phyloP scores from a whole-genome alignment of 2,888 invertebrate species.

The Mactromeris polynyma region DNA sequence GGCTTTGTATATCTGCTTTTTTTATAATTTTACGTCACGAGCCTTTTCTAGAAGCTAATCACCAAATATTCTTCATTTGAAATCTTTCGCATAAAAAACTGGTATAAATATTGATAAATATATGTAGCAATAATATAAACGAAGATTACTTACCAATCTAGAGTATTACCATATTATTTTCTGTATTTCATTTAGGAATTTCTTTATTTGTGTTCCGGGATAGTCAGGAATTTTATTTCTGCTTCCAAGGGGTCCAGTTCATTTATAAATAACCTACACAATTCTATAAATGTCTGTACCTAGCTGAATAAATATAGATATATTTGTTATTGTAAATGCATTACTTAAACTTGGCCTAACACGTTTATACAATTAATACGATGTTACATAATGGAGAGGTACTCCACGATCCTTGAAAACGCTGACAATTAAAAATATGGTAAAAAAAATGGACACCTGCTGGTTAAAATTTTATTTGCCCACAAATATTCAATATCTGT shows the following conservation, averaged over 20 bases:
- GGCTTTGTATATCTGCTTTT: too few species aligned
- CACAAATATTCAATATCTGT: background rate
- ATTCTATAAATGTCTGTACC: background rate
- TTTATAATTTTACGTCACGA: too few species aligned
- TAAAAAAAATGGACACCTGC: conserved; percentile 28
- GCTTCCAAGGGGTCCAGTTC: background rate
- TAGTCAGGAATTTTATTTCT: background rate
- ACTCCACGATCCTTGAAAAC: background rate
- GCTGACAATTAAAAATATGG: background rate
- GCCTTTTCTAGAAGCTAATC: too few species aligned
- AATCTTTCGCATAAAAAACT: too few species aligned
- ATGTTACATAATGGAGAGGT: background rate
- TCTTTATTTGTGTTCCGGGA: background rate
- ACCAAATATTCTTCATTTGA: too few species aligned
- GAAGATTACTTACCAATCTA: too few species aligned
- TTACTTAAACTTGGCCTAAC: background rate
- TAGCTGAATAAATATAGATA: background rate
- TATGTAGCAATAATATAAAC: too few species aligned
- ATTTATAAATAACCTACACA: background rate
- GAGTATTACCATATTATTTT: too few species aligned
- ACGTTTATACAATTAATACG: background rate
- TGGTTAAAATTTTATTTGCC: background rate
- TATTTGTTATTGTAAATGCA: background rate
- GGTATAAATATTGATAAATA: too few species aligned
- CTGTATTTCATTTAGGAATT: background rate